These are phyloP conservation scores for Cydia splendana DNA, from an alignment of 1,140 invertebrate genomes.

Conservation along the genomic window DNA sequence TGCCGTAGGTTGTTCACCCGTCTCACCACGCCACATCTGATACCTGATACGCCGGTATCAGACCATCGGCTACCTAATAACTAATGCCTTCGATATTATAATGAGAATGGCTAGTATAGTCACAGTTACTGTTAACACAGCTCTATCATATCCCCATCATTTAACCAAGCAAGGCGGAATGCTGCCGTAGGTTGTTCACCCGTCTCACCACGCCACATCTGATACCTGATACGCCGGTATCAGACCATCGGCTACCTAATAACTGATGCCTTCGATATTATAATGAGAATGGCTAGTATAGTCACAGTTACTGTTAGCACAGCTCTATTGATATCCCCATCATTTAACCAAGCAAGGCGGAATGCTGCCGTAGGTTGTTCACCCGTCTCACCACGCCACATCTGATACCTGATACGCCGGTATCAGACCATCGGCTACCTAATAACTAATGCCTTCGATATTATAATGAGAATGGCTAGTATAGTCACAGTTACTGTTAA, in stretches of 20 bases:
- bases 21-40: slow-evolving; percentile 63
- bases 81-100: slow-evolving; percentile 62
- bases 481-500: slow-evolving; percentile 16
- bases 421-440: slow-evolving; percentile 68
- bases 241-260: slow-evolving; percentile 64
- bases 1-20: slow-evolving; percentile 66
- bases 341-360: slow-evolving; percentile 55
- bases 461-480: slow-evolving; percentile 56
- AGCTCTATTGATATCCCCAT: slow-evolving; percentile 56
- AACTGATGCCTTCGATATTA: slow-evolving; percentile 60
- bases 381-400: slow-evolving; percentile 63
- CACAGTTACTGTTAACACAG: slow-evolving; percentile 39
- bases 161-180: slow-evolving; percentile 58
- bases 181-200: slow-evolving; percentile 66
- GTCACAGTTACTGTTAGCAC: slow-evolving; percentile 36
- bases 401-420: slow-evolving; percentile 67
- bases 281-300: slow-evolving; percentile 50
- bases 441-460: slow-evolving; percentile 57
- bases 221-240: slow-evolving; percentile 67
- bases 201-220: slow-evolving; percentile 63
- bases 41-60: slow-evolving; percentile 66
- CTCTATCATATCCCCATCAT: slow-evolving; percentile 58
- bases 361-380: slow-evolving; percentile 67
- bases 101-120: slow-evolving; percentile 44
- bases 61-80: slow-evolving; percentile 63